A percentile compares a stretch with the other conserved stretches of the same genome.
These are phyloP conservation scores for Chaetodon trifascialis DNA, from an alignment of 2,113 vertebrate genomes.

Conservation along the genomic window DNA sequence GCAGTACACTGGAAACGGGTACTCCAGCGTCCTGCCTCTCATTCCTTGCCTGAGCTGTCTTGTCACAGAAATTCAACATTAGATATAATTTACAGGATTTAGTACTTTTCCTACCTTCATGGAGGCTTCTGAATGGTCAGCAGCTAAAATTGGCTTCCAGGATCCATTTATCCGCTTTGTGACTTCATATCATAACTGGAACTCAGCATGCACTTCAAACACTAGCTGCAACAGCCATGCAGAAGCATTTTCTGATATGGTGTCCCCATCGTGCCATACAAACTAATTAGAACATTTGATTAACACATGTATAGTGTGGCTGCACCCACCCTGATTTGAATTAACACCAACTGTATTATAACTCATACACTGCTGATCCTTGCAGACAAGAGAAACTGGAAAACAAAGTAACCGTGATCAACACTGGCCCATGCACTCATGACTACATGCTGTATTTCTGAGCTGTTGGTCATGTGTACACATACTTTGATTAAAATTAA, in stretches of 20 bases:
- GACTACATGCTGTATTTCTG: conserved; percentile 8
- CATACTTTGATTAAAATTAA: conserved; percentile 56
- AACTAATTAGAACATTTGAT: too few species aligned
- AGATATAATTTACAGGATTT: not conserved
- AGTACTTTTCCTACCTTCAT: not conserved
- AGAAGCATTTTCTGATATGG: not conserved
- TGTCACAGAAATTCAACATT: not conserved
- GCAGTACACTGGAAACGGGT: conserved; percentile 16
- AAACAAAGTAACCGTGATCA: conserved; percentile 30
- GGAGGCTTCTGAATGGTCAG: not conserved
- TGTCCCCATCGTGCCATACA: too few species aligned
- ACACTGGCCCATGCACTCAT: not conserved
- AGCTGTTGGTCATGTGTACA: conserved; percentile 6
- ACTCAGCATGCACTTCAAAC: not conserved
- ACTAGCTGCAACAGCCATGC: not conserved
- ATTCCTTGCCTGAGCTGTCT: not conserved
- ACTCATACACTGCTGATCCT: too few species aligned
- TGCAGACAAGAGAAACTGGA: not conserved
- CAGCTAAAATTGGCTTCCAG: not conserved
- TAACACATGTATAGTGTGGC: not conserved
- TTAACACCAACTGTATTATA: not conserved
- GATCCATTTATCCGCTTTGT: not conserved
- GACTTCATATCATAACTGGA: not conserved
- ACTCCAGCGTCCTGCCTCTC: not conserved
- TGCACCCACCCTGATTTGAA: not conserved